Evolutionary conservation across 2,888 invertebrate genomes (phyloP), one percentile per base, ranked within the genome.

Genomic region (Metacarcinus magister): DNA sequence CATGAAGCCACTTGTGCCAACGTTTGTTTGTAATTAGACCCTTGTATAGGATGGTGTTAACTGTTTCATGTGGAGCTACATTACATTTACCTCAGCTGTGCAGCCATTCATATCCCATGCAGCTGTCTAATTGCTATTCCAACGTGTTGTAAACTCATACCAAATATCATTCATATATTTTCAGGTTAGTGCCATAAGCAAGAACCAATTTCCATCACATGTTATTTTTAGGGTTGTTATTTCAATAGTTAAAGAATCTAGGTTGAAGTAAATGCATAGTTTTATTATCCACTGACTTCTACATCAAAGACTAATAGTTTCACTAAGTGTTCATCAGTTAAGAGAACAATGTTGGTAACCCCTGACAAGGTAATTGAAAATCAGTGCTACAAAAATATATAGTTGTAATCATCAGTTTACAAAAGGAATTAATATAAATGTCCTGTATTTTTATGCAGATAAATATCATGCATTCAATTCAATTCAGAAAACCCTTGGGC

Each of bases 101-200:
- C 48, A 94, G 89, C 44, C 67, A 39, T n/a, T 90, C 60, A 93
- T 93, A 87, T 92, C 96, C 96, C 82, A 92, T 96, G 95, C 95
- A 96, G 95, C 54, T 60, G 89, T 96, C 96, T 95, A 93, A 96
- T 95, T 95, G 96, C 96, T 93, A 90, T 95, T 95, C 94, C 75
- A 95, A 96, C 94, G 96, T 96, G 92, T 96, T 89, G 95, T 95
- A 44, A 75, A 75, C 93, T 93, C 92, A 67, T 96, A 92, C 92
- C 93, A 96, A 96, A 96, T 96, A 94, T 94, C 94, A 96, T 96
- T 95, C 96, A 95, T 96, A 96, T 96, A 96, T 96, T 96, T 96
- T 96, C 96, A 96, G 96, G 96, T 96, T 96, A 96, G 96, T 96
- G 96, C 96, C 96, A 96, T 96, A 96, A 82, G 96, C 96, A 96